A percentile compares a stretch with the other conserved stretches of the same genome.
These are phyloP conservation scores for Eutolmus rufibarbis DNA, from an alignment of 2,888 invertebrate genomes.

Conservation along the genomic window DNA sequence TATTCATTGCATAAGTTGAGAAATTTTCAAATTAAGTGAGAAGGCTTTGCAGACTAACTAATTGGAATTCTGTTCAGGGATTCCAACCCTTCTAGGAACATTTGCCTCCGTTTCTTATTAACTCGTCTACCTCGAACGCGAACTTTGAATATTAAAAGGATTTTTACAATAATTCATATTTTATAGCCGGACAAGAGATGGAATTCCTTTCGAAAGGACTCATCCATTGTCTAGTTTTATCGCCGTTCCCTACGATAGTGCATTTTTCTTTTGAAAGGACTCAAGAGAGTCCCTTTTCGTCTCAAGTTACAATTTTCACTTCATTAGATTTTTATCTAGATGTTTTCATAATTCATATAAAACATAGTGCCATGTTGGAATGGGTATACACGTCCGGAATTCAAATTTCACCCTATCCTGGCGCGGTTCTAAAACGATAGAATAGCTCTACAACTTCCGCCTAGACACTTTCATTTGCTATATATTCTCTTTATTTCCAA, in stretches of 20 bases:
- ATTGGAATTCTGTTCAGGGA: background rate
- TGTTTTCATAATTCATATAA: slow-evolving; percentile 13
- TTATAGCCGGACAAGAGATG: background rate
- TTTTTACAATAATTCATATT: slow-evolving; percentile 35
- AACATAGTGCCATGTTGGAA: background rate
- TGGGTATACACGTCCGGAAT: background rate
- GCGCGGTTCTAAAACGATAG: background rate
- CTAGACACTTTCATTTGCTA: background rate
- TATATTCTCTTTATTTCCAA: background rate
- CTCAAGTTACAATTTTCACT: slow-evolving; percentile 35
- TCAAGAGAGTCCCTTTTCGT: background rate
- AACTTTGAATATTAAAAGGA: slow-evolving; percentile 21
- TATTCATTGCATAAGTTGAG: background rate
- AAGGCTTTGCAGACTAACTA: background rate
- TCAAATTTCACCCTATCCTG: background rate
- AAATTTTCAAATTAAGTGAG: background rate
- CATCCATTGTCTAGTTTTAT: slow-evolving; percentile 8
- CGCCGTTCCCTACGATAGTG: background rate
- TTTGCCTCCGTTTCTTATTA: background rate
- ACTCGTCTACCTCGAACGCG: background rate
- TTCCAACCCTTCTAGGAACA: background rate
- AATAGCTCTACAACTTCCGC: background rate
- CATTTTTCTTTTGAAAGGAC: slow-evolving; percentile 1
- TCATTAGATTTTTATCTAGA: slow-evolving; percentile 34
- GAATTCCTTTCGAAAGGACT: background rate